phyloP scores from a whole-genome alignment of 2,113 vertebrate genomes.

The Acinonyx jubatus region DNA sequence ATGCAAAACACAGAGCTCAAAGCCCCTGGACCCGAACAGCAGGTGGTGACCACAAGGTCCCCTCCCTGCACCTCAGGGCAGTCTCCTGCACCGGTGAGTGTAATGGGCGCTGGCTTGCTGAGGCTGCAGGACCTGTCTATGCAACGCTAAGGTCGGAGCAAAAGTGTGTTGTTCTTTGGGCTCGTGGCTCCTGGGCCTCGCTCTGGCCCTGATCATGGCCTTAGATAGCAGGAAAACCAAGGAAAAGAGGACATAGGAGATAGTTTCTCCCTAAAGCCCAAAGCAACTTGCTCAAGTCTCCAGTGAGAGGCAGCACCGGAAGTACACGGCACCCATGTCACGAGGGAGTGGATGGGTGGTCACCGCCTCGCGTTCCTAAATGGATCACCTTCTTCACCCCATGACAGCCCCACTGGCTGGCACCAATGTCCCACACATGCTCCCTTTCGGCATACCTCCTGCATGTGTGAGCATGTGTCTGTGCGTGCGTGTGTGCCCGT shows the following conservation, averaged over 20 bases:
- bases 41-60: rapidly evolving
- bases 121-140: background rate
- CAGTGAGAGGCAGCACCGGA: background rate
- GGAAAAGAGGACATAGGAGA: background rate
- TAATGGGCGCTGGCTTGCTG: rapidly evolving
- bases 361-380: rapidly evolving
- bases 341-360: rapidly evolving
- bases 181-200: rapidly evolving
- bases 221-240: background rate
- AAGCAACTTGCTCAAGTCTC: rapidly evolving
- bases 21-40: rapidly evolving
- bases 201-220: too few relatives aligned
- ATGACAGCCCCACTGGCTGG: rapidly evolving
- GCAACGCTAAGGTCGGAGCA: background rate
- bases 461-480: rapidly evolving
- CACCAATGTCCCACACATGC: rapidly evolving
- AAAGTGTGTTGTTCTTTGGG: rapidly evolving
- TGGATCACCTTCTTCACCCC: background rate
- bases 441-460: background rate
- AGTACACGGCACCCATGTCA: rapidly evolving
- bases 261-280: background rate
- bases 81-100: background rate
- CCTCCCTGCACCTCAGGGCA: rapidly evolving
- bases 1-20: background rate
- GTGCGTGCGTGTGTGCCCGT: rapidly evolving